Percentiles rank a stretch among this genome's conserved stretches.
Evolutionary conservation across 2,797 vertebrate genomes (phyloP).

Genomic region (Champsocephalus esox): DNA sequence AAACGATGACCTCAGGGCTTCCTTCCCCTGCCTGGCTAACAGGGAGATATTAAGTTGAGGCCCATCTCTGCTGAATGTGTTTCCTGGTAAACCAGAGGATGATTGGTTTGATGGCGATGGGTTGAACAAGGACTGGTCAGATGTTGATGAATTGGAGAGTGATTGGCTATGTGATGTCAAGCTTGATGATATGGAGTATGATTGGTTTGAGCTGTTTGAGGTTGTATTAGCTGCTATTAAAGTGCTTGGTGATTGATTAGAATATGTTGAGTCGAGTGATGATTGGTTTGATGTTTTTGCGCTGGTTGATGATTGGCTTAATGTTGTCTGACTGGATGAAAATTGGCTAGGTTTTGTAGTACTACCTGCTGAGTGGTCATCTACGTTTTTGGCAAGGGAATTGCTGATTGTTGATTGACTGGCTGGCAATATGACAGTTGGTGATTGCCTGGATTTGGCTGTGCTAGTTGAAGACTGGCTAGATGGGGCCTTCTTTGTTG

Average conservation of each 20-base stretch:
- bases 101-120: constrained; percentile 26
- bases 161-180: constrained; percentile 21
- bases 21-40: constrained; percentile 67
- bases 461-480: neutral
- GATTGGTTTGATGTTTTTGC: constrained; percentile 25
- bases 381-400: neutral
- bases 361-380: constrained; percentile 3
- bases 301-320: constrained; percentile 22
- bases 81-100: constrained; percentile 8
- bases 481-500: neutral
- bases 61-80: constrained; percentile 15
- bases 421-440: neutral
- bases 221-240: constrained; percentile 9
- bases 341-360: constrained; percentile 26
- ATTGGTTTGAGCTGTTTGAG: constrained; percentile 3
- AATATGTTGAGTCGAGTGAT: constrained; percentile 10
- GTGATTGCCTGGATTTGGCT: neutral
- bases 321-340: constrained; percentile 8
- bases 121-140: constrained; percentile 28
- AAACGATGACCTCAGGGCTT: constrained; percentile 66
- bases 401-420: constrained; percentile 18
- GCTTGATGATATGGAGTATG: constrained; percentile 13
- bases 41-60: constrained; percentile 47
- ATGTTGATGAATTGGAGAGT: neutral
- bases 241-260: constrained; percentile 7